phyloP scores from a whole-genome alignment of 1,140 invertebrate genomes.

The Lucilia sericata region DNA sequence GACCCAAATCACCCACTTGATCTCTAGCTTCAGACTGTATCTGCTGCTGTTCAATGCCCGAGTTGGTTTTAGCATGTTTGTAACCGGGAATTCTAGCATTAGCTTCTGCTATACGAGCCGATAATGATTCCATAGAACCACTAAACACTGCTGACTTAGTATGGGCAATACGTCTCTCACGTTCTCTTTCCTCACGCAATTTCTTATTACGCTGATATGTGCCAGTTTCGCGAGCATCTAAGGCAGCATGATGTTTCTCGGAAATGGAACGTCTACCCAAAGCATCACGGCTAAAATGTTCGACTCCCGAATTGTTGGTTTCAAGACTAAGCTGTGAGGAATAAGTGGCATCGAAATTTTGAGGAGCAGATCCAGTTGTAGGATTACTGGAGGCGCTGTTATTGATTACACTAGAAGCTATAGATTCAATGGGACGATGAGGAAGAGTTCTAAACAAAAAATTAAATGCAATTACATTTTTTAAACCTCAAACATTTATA shows the following conservation, averaged over 20 bases:
- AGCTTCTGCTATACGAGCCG: slow-evolving; percentile 63
- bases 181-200: slow-evolving; percentile 73
- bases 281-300: slow-evolving; percentile 87
- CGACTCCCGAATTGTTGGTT: slow-evolving; percentile 73
- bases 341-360: slow-evolving; percentile 75
- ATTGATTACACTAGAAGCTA: slow-evolving; percentile 50
- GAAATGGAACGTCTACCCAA: slow-evolving; percentile 97
- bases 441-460: slow-evolving; percentile 55
- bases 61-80: slow-evolving; percentile 61
- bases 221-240: slow-evolving; percentile 94
- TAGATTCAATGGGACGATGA: slow-evolving; percentile 60
- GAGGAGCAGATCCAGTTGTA: slow-evolving; percentile 25
- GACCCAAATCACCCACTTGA: slow-evolving; percentile 75
- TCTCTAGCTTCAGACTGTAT: slow-evolving; percentile 65
- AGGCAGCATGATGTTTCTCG: slow-evolving; percentile 93
- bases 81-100: slow-evolving; percentile 62
- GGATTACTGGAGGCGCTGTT: slow-evolving; percentile 50
- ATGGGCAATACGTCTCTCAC: slow-evolving; percentile 56
- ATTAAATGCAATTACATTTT: not conserved
- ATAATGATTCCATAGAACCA: slow-evolving; percentile 71
- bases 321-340: slow-evolving; percentile 83
- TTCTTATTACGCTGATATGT: slow-evolving; percentile 96
- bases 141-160: slow-evolving; percentile 62
- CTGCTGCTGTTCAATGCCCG: slow-evolving; percentile 59
- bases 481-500: too few relatives aligned